phyloP scores from a whole-genome alignment of 2,888 invertebrate species.

The Cataglyphis livida region DNA sequence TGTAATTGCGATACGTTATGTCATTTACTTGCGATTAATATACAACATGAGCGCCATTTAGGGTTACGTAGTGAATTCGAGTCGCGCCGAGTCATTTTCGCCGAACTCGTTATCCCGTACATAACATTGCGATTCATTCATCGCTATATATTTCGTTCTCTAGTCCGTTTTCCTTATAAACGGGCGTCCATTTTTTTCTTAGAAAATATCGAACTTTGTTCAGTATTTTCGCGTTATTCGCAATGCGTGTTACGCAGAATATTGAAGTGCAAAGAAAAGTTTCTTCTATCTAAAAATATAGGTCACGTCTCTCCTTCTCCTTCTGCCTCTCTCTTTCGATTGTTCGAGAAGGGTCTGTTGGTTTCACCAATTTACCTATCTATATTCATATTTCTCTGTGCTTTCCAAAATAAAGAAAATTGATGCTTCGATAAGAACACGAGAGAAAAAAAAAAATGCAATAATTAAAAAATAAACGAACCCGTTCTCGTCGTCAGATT shows the following conservation, averaged over 20 bases:
- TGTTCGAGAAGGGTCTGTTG: neutral
- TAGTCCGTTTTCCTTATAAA: neutral
- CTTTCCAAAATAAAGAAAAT: neutral
- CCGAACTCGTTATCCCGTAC: slow-evolving; percentile 31
- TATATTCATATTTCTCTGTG: neutral
- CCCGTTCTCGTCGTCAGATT: neutral
- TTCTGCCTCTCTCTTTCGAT: neutral
- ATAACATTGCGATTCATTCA: slow-evolving; percentile 23
- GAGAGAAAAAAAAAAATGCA: neutral
- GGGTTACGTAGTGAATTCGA: neutral
- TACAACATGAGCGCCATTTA: neutral
- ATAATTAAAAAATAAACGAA: neutral
- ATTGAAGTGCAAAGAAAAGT: neutral
- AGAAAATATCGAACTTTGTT: neutral
- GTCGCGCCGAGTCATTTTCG: slow-evolving; percentile 29
- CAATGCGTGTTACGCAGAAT: neutral
- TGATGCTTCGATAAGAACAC: neutral
- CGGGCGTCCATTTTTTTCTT: neutral
- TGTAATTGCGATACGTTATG: neutral
- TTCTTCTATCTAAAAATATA: slow-evolving; percentile 20
- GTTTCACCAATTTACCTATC: neutral
- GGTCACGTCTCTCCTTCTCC: slow-evolving; percentile 4
- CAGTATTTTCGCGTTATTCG: no score
- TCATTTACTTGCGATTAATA: neutral
- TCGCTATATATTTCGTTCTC: slow-evolving; percentile 2